Evolutionary conservation across 2,113 vertebrate genomes (phyloP).

Genomic region (Rostratula benghalensis): DNA sequence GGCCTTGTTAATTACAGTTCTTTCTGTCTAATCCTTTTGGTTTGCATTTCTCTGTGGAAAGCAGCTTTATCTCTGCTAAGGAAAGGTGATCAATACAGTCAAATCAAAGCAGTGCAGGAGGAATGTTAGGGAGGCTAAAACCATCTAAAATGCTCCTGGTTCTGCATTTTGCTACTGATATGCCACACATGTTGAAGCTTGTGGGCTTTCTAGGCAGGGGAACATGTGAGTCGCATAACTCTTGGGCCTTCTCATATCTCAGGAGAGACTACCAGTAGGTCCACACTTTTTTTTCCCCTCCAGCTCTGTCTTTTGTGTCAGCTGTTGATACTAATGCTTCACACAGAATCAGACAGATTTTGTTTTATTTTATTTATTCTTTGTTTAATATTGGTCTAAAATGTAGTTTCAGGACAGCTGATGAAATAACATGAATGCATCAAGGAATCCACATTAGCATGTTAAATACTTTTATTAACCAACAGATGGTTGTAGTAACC

Average conservation of each 20-base stretch:
- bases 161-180: neutral
- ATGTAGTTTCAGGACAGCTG: neutral
- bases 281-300: neutral
- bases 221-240: neutral
- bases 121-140: neutral
- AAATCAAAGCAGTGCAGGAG: neutral
- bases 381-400: neutral
- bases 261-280: neutral
- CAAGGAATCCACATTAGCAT: neutral
- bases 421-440: neutral
- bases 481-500: neutral
- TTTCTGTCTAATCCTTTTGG: neutral
- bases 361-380: neutral
- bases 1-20: neutral
- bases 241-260: neutral
- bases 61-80: neutral
- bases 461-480: neutral
- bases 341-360: neutral
- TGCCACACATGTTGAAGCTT: neutral
- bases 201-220: neutral
- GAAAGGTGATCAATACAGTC: neutral
- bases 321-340: neutral
- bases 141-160: neutral
- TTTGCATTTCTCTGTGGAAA: neutral
- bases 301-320: neutral